Evolutionary conservation across 2,888 invertebrate genomes (phyloP), one percentile per base, ranked within the genome.

Genomic region (Epistrophella euchroma): DNA sequence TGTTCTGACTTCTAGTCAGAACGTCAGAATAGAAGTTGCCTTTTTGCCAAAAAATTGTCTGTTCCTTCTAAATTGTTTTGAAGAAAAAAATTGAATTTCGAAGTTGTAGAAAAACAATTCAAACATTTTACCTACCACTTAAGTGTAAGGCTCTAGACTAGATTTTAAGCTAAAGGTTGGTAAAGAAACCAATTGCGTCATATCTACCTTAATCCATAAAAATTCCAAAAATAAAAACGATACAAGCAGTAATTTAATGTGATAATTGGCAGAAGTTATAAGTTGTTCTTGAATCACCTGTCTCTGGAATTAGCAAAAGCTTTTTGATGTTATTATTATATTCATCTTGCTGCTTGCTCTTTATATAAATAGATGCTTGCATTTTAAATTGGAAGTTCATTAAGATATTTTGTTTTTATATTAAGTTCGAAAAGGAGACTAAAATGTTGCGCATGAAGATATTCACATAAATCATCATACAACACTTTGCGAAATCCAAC

Each of bases 381-480:
- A 35, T 22, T 22, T 40, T 6, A 19, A 58, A 19, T 58, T 58
- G 19, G 3, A 28, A 19, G 4, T 22, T 4, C 15, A 43, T 43
- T 40, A 4, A 37, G 37, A 45, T 0, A 40, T 1, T 50, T 55
- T 56, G 19, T 45, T 32, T 60, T 58, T 25, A 25, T 68, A 17
- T 40, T 43, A 11, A 19, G 19, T 50, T 50, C 25, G 50, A 43
- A 80, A 15, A 45, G 45, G 35, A n/a, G 32, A 68, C 17, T 62
- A 77, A 66, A 81, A 85, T 85, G 85, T 68, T 68, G 85, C 62
- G 76, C 81, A 85, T 85, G 80, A 81, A 52, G 55, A 62, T 55
- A 85, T 55, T 55, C 72, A 62, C 35, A 60, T 80, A 80, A 85
- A 79, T n/a, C 43, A 66, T 32, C 64, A 47, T 47, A 71, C 45